Base-by-base conservation (phyloP, 2,113 vertebrate genomes). In the Passer domesticus region DNA sequence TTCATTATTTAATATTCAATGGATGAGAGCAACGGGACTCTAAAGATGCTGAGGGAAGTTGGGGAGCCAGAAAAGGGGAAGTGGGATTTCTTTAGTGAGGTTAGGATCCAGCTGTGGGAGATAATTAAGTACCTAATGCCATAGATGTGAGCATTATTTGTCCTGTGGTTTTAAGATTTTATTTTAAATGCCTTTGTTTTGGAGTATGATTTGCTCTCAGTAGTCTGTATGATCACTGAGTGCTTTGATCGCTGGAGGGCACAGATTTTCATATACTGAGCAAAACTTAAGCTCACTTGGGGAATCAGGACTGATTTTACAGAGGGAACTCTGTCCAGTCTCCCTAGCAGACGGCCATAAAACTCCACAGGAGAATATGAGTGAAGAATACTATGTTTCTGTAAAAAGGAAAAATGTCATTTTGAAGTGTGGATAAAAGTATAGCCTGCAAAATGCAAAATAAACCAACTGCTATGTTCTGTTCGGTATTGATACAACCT, bases 51-150 rank as follows among this genome's bases (percentile, higher is more conserved):
- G 80, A 82, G 24, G 21, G 35, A 92, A 75, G 56, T 44, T n/a
- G 24, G 13, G 24, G 47, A 89, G 24, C 6, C 47, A 87, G 59
- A 83, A 70, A 67, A 92, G 64, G 66, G 6, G 24, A 91, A 64
- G 28, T 74, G 4, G 8, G 19, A 74, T 83, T 95, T 92, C 55
- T 92, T 88, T 83, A 77, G 82, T 52, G 63, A 83, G 83, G 76
- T 81, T 93, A 90, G 43, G 33, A 92, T 86, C 85, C 76, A 88
- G 76, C 92, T 92, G 94, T 2, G 83, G 77, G 55, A 89, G 92
- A 93, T 95, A 96, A 96, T 97, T 96, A 81, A 16, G 33, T 94
- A 43, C 59, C 68, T 94, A 83, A 92, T 93, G 63, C 52, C 35
- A 47, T 72, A 92, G 91, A 85, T 74, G 86, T 70, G 47, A 75